These are phyloP conservation scores for Apodemia hepburni DNA, from an alignment of 2,888 invertebrate species.

Conservation along the genomic window DNA sequence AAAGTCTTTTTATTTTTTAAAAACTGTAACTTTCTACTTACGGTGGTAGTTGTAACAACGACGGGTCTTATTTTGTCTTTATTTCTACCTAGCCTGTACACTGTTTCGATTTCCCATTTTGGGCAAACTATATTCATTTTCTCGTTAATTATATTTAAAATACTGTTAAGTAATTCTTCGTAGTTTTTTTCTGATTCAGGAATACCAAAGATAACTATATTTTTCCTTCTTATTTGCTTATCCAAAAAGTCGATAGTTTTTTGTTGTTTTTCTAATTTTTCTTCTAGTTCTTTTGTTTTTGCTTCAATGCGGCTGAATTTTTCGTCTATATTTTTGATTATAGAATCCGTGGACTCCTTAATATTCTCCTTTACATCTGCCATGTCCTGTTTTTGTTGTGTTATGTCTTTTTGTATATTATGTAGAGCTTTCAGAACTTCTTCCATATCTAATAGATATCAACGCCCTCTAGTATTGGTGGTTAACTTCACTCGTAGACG, in stretches of 20 bases:
- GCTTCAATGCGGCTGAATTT: slow-evolving; percentile 29
- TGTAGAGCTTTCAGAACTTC: slow-evolving; percentile 22
- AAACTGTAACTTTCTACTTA: no score
- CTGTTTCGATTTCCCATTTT: no score
- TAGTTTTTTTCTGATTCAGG: neutral
- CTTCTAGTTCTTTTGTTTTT: slow-evolving; percentile 22
- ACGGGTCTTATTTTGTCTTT: no score
- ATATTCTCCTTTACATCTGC: slow-evolving; percentile 28
- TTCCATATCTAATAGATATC: slow-evolving; percentile 14
- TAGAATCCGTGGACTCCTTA: slow-evolving; percentile 16
- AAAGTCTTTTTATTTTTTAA: no score
- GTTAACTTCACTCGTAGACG: neutral
- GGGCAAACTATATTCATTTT: no score
- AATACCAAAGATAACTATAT: slow-evolving; percentile 5
- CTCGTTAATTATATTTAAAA: neutral
- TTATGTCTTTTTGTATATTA: slow-evolving; percentile 31
- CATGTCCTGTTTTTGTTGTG: slow-evolving; percentile 32
- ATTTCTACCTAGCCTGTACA: no score
- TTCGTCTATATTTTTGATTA: slow-evolving; percentile 32
- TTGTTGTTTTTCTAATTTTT: slow-evolving; percentile 6
- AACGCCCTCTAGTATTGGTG: neutral
- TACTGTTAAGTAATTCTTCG: neutral
- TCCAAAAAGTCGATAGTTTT: neutral
- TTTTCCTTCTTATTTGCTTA: slow-evolving; percentile 15
- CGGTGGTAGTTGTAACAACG: no score